Evolutionary conservation across 1,140 invertebrate species (phyloP).

Genomic region (Diuraphis noxia): DNA sequence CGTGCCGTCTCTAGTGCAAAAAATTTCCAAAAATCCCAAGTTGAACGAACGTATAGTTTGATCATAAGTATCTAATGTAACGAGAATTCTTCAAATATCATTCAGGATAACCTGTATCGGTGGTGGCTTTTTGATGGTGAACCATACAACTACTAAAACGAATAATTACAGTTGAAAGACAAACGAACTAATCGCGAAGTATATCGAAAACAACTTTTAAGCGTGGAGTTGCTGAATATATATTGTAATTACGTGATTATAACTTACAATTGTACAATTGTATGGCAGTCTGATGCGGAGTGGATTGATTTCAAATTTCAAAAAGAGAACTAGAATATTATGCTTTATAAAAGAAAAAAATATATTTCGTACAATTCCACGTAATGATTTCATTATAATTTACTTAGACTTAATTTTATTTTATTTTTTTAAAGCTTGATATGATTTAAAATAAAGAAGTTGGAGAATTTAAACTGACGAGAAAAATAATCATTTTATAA

Average conservation of each 20-base stretch:
- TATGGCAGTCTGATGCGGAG: background rate
- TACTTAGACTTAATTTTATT: too few relatives aligned
- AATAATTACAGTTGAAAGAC: background rate
- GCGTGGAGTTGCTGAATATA: background rate
- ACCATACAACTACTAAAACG: background rate
- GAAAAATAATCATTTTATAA: too few relatives aligned
- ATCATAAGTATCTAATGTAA: background rate
- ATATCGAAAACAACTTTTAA: background rate
- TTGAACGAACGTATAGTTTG: background rate
- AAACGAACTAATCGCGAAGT: background rate
- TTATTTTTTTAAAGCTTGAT: too few relatives aligned
- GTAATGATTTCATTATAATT: too few relatives aligned
- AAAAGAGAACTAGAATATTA: too few relatives aligned
- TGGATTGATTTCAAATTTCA: background rate
- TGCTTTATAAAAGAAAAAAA: background rate
- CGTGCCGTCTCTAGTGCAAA: too few relatives aligned
- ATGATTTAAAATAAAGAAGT: too few relatives aligned
- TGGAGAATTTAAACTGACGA: too few relatives aligned
- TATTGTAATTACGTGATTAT: background rate
- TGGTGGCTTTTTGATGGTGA: background rate
- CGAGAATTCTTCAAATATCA: background rate
- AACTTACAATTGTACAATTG: background rate
- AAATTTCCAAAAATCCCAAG: too few relatives aligned
- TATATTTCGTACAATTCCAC: background rate
- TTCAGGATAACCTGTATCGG: too few relatives aligned